Conservation (phyloP, 2,888 invertebrate species). For the Tupiocoris notatus region DNA sequence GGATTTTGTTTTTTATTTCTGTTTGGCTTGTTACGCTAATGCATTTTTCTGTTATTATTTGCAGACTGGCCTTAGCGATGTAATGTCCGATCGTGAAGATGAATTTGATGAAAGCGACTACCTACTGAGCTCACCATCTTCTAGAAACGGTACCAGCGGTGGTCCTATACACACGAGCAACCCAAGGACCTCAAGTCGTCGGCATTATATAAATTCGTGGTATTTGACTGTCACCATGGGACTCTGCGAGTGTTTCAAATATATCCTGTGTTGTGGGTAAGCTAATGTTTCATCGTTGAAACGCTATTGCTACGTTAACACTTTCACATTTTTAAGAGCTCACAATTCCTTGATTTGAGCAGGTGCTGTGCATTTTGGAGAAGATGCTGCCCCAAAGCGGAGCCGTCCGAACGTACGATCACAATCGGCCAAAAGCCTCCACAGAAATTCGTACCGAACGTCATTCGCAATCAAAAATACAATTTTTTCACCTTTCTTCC, state of each 20-base stretch:
- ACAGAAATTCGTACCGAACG: conserved; percentile 89
- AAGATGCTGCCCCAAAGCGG: conserved; percentile 68
- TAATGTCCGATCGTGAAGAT: conserved; percentile 33
- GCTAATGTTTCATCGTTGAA: background rate
- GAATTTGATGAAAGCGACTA: conserved; percentile 27
- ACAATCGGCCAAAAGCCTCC: conserved; percentile 71
- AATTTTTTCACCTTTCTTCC: conserved; percentile 87
- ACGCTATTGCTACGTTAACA: background rate
- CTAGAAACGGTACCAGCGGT: background rate
- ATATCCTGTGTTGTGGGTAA: conserved; percentile 28
- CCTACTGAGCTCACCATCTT: background rate
- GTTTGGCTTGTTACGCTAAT: too few relatives aligned
- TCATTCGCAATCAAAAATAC: conserved; percentile 97
- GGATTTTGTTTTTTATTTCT: too few relatives aligned
- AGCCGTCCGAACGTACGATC: conserved; percentile 73
- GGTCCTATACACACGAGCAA: background rate
- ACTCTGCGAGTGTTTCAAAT: background rate
- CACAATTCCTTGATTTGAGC: too few relatives aligned
- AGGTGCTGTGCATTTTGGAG: conserved; percentile 62
- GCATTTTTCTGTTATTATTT: too few relatives aligned
- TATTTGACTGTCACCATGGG: conserved; percentile 6
- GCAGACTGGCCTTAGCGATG: background rate
- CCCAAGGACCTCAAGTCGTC: background rate
- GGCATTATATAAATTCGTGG: background rate
- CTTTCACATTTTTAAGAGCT: background rate